Evolutionary conservation across 2,888 invertebrate genomes (phyloP).

Genomic region (Villa cingulata): DNA sequence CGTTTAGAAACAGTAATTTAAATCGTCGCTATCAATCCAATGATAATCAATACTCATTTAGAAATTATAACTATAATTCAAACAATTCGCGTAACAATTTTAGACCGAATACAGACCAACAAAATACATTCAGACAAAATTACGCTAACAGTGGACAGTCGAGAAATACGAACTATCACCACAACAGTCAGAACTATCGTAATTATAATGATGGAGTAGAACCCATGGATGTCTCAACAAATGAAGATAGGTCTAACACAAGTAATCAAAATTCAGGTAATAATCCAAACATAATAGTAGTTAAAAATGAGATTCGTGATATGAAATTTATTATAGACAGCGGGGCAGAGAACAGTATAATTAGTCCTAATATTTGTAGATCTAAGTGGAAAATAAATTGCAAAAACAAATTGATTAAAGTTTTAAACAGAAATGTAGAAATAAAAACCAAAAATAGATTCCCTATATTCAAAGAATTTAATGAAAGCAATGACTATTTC

Average conservation of each 20-base stretch:
- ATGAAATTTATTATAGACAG: conserved; percentile 4
- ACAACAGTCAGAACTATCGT: too few relatives aligned
- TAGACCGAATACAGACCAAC: too few relatives aligned
- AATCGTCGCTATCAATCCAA: too few relatives aligned
- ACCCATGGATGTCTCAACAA: neutral
- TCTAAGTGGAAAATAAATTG: conserved; percentile 3
- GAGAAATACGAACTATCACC: too few relatives aligned
- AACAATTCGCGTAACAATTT: too few relatives aligned
- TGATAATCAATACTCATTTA: too few relatives aligned
- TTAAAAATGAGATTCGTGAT: neutral
- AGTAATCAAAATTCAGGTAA: neutral
- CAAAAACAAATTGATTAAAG: neutral
- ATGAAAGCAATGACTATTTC: neutral
- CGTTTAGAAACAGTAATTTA: too few relatives aligned
- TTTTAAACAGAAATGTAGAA: neutral
- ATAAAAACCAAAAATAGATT: neutral
- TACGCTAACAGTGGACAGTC: too few relatives aligned
- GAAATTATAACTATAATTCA: too few relatives aligned
- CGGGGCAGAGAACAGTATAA: neutral
- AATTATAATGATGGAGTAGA: neutral
- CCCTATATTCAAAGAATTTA: too few relatives aligned
- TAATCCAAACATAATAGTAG: conserved; percentile 2
- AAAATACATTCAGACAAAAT: too few relatives aligned
- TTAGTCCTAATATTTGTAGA: neutral
- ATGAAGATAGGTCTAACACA: neutral